A percentile compares a stretch with the other conserved stretches of the same genome.
Conservation (phyloP, 2,888 invertebrate species). For the Dasysyrphus tricinctus region DNA sequence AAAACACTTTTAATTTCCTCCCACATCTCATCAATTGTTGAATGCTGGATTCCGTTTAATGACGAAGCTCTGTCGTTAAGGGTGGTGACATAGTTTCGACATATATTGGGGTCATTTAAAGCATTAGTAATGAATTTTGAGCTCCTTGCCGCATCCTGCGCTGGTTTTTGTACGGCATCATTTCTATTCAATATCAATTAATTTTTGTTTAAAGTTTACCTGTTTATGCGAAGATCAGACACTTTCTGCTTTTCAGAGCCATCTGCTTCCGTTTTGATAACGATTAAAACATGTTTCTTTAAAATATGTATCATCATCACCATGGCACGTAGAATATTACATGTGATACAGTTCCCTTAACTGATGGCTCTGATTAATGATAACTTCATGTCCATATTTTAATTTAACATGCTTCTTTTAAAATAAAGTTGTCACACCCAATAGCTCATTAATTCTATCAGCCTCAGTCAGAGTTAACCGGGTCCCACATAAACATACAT, state of each 20-base stretch:
- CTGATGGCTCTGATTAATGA: constrained; percentile 26
- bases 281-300: not conserved
- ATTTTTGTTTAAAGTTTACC: too few relatives aligned
- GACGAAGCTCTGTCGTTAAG: too few relatives aligned
- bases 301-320: not conserved
- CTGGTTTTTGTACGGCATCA: too few relatives aligned
- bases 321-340: not conserved
- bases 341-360: not conserved
- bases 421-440: constrained; percentile 67
- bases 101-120: too few relatives aligned
- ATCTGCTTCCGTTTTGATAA: not conserved
- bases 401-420: not conserved
- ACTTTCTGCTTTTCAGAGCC: not conserved
- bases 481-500: constrained; percentile 36
- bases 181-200: too few relatives aligned
- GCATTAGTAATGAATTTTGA: too few relatives aligned
- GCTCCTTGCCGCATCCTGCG: too few relatives aligned
- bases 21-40: too few relatives aligned
- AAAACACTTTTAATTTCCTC: too few relatives aligned
- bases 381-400: constrained; percentile 37
- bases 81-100: too few relatives aligned
- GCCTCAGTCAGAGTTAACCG: constrained; percentile 24
- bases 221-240: too few relatives aligned
- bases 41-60: too few relatives aligned
- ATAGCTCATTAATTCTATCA: constrained; percentile 46